These are phyloP conservation scores for Standfussiana lucernea DNA, from an alignment of 2,888 invertebrate genomes.

Conservation along the genomic window DNA sequence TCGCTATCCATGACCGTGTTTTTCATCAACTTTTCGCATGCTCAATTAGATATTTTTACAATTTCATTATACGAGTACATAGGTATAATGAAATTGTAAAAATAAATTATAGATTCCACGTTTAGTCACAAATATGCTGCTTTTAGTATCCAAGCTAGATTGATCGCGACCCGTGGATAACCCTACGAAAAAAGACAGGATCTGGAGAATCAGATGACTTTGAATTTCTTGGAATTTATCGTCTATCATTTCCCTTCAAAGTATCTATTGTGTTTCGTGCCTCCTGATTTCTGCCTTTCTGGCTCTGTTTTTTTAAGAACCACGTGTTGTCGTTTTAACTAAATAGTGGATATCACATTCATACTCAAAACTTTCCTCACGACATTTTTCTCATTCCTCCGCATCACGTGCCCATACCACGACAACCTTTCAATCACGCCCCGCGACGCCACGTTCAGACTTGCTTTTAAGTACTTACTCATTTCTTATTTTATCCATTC, in stretches of 20 bases:
- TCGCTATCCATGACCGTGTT: background rate
- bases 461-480: no score
- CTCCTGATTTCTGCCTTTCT: background rate
- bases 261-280: background rate
- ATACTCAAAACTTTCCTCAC: no score
- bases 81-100: no score
- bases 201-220: background rate
- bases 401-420: no score
- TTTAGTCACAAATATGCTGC: background rate
- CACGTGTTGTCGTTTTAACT: background rate
- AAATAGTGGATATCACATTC: no score
- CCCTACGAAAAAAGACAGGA: background rate
- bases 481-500: no score
- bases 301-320: background rate
- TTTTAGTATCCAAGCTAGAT: background rate
- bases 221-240: background rate
- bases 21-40: background rate
- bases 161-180: no score
- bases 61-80: background rate
- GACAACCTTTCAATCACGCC: no score
- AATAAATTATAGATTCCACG: background rate
- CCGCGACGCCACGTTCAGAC: no score
- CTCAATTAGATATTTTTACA: background rate
- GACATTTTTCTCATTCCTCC: no score
- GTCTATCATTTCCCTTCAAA: background rate